phyloP scores from a whole-genome alignment of 2,888 invertebrate species.

The Oligia latruncula region DNA sequence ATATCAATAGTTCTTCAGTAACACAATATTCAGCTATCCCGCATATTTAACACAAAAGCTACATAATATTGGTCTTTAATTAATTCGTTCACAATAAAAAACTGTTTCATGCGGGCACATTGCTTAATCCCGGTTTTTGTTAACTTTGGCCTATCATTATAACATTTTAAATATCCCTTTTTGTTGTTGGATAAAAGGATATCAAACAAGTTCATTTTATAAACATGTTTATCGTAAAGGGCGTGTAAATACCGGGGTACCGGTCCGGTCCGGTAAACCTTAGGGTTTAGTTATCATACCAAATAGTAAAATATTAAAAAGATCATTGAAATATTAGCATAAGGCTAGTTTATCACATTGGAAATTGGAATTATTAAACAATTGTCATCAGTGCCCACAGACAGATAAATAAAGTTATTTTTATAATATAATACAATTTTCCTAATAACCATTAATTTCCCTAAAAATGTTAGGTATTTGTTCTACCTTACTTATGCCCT shows the following conservation, averaged over 20 bases:
- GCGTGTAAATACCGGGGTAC: too few relatives aligned
- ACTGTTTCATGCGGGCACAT: constrained; percentile 43
- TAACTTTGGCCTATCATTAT: not conserved
- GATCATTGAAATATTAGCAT: not conserved
- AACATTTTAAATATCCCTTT: not conserved
- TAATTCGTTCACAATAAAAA: constrained; percentile 28
- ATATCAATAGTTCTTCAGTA: constrained; percentile 8
- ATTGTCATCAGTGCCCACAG: not conserved
- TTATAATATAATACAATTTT: not conserved
- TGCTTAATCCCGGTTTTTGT: constrained; percentile 13
- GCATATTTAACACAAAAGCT: constrained; percentile 30
- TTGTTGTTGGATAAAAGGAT: not conserved
- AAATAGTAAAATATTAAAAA: not conserved
- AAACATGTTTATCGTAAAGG: not conserved
- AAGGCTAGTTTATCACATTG: not conserved
- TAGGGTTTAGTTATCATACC: not conserved
- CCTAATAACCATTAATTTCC: not conserved
- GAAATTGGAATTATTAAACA: not conserved
- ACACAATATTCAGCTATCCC: constrained; percentile 24
- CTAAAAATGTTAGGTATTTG: not conserved
- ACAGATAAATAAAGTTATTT: not conserved
- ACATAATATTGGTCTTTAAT: constrained; percentile 20
- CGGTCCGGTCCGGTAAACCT: not conserved
- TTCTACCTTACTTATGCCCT: not conserved
- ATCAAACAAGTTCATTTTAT: not conserved